Evolutionary conservation across 2,797 vertebrate genomes (phyloP).

Genomic region (Ambastaia sidthimunki): DNA sequence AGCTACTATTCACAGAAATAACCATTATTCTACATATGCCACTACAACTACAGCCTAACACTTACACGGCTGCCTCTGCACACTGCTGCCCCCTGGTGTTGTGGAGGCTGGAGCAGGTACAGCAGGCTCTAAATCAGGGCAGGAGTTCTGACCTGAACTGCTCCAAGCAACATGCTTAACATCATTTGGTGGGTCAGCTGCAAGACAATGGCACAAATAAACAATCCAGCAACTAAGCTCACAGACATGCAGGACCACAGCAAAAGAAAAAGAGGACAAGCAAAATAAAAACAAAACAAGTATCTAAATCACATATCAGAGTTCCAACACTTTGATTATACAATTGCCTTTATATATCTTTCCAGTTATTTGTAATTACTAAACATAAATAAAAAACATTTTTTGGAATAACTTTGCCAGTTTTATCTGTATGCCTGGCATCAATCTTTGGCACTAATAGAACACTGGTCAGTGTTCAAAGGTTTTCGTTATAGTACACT

Average conservation of each 20-base stretch:
- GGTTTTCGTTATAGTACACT: background rate
- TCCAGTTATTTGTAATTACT: background rate
- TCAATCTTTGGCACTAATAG: no score
- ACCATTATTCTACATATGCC: background rate
- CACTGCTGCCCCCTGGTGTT: slow-evolving; percentile 70
- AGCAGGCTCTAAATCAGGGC: slow-evolving; percentile 76
- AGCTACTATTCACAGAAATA: background rate
- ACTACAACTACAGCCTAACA: slow-evolving; percentile 51
- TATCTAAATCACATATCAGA: background rate
- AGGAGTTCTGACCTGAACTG: slow-evolving; percentile 76
- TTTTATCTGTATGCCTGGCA: no score
- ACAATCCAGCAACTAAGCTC: slow-evolving; percentile 58
- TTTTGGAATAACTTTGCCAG: background rate
- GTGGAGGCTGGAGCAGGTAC: slow-evolving; percentile 73
- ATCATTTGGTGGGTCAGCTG: slow-evolving; percentile 81
- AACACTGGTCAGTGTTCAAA: background rate
- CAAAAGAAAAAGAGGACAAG: slow-evolving; percentile 10
- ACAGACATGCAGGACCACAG: slow-evolving; percentile 58
- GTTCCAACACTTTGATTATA: background rate
- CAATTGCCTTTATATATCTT: no score
- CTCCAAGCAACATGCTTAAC: slow-evolving; percentile 81
- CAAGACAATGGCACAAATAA: slow-evolving; percentile 70
- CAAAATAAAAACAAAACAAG: background rate
- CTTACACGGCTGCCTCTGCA: slow-evolving; percentile 69
- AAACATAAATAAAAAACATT: background rate